Base-by-base conservation (phyloP, 2,113 vertebrate species). In the Oreochromis tanganicae region DNA sequence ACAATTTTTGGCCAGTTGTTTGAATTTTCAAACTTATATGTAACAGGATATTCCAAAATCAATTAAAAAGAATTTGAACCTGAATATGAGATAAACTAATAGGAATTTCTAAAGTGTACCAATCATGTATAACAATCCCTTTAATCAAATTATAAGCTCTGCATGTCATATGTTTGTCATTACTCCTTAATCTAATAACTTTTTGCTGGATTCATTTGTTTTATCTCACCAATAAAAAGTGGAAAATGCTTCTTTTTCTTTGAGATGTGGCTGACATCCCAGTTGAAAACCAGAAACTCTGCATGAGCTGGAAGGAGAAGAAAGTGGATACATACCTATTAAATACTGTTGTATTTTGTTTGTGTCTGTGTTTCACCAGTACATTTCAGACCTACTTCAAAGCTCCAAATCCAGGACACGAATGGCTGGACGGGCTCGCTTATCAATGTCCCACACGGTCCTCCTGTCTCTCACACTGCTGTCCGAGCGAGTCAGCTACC, bases 381-480 rank as follows among this genome's bases (percentile, higher is more conserved):
- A 91, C 87, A 91, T 97, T 54, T 91, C 94, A 68, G 92, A 94
- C 5, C 90, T 96, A 24, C 94, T 97, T 9, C 95, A 96, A 56
- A 95, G 66, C 86, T 94, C 95, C 6, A 92, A 91, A 55, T 93
- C 94, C 19, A 89, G 84, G 78, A 85, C 85, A 14, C 91, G 96
- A 3, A 19, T 96, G 95, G 91, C 94, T 0, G 96, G 96, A 2
- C 95, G 96, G 21, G 95, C 96, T 13, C 94, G 94, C 1, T 17
- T 97, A 17, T 96, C 96, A 6, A 57, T 96, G 84, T 93, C 94
- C 52, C 96, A 96, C 85, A 96, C 95, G 0, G 94, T 96, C 63
- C 92, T 91, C 38, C 95, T 97, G 86, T 97, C 95, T 9, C 96
- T 97, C 88, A 94, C 95, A 1, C 95, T 97, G 61, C 95, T 97